Conservation (phyloP, 2,113 vertebrate species). For the Fregata magnificens region DNA sequence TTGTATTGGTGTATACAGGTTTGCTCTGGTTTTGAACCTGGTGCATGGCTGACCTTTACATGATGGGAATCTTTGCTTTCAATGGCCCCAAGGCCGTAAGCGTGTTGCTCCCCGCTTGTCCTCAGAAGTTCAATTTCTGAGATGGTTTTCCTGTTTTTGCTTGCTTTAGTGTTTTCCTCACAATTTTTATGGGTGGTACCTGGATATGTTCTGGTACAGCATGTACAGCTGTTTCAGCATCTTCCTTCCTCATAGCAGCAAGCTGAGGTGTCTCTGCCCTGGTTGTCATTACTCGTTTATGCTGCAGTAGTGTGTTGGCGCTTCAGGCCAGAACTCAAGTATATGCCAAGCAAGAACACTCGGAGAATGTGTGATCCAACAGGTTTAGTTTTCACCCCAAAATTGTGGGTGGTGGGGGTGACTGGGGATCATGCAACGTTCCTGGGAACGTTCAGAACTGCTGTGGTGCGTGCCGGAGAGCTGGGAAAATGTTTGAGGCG, state of each 20-base stretch:
- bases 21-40: not conserved
- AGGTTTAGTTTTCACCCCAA: not conserved
- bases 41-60: fast-evolving
- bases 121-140: not conserved
- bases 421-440: not conserved
- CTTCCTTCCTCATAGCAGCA: not conserved
- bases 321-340: not conserved
- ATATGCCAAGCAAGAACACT: not conserved
- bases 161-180: not conserved
- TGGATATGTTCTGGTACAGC: too few relatives aligned
- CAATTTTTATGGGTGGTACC: not conserved
- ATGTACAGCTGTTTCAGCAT: not conserved
- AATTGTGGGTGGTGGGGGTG: not conserved
- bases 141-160: not conserved
- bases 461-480: fast-evolving
- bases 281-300: fast-evolving
- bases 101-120: not conserved
- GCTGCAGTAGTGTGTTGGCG: fast-evolving
- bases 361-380: not conserved
- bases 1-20: fast-evolving
- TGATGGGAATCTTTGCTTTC: not conserved
- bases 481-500: fast-evolving
- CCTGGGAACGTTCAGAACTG: too few relatives aligned
- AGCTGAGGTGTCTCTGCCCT: not conserved
- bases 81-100: too few relatives aligned